phyloP scores from a whole-genome alignment of 1,140 invertebrate genomes.

The Ceratina japonica region DNA sequence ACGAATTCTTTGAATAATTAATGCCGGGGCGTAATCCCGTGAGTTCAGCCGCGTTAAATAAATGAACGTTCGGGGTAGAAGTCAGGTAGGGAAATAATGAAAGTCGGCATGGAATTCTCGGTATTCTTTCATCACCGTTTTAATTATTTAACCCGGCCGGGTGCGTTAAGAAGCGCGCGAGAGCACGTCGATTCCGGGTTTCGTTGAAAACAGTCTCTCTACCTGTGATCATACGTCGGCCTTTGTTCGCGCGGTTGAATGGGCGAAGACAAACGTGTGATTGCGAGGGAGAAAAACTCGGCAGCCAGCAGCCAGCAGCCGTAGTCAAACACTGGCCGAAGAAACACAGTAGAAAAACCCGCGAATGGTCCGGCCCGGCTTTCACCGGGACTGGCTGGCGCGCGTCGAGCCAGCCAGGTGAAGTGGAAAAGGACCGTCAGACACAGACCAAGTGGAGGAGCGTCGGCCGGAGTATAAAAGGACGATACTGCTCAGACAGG shows the following conservation, averaged over 20 bases:
- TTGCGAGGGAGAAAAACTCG: no score
- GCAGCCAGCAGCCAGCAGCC: no score
- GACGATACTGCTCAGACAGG: not conserved
- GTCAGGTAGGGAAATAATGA: not conserved
- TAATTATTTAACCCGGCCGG: constrained; percentile 3
- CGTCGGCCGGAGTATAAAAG: not conserved
- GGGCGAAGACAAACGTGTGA: no score
- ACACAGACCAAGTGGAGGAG: not conserved
- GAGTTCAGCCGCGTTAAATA: no score
- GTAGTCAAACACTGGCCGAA: constrained; percentile 9
- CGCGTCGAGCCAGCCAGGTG: not conserved
- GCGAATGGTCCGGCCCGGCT: not conserved
- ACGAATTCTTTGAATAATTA: no score
- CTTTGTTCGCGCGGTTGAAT: no score
- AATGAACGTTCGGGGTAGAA: no score
- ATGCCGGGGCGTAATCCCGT: no score
- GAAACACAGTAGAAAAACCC: not conserved
- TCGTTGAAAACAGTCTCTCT: not conserved
- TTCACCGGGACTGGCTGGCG: not conserved
- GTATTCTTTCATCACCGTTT: not conserved
- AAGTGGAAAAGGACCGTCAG: not conserved
- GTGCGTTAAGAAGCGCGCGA: not conserved
- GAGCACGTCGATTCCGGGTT: not conserved
- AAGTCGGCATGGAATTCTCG: not conserved
- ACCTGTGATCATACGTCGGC: no score